Percentiles rank a stretch among this genome's conserved stretches.
Evolutionary conservation across 2,113 vertebrate species (phyloP).

Genomic region (Centropus unirufus): DNA sequence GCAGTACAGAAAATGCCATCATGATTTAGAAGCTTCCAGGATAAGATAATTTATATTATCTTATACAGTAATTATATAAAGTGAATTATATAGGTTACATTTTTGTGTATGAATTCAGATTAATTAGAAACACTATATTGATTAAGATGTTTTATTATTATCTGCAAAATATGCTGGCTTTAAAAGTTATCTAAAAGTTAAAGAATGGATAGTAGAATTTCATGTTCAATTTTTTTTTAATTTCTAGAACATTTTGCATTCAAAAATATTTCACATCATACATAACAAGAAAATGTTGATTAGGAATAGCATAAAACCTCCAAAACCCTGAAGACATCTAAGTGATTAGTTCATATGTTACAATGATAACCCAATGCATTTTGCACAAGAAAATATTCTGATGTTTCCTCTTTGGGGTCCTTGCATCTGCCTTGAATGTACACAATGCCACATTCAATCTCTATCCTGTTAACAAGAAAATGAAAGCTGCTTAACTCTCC

Average conservation of each 20-base stretch:
- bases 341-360: background rate
- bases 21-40: conserved; percentile 35
- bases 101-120: background rate
- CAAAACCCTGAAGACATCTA: background rate
- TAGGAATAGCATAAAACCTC: background rate
- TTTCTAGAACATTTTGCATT: background rate
- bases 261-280: background rate
- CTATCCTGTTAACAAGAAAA: background rate
- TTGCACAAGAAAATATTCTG: background rate
- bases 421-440: background rate
- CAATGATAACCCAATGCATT: background rate
- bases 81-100: background rate
- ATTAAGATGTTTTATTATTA: background rate
- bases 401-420: background rate
- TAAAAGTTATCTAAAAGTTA: background rate
- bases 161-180: background rate
- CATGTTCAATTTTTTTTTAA: background rate
- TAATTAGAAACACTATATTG: background rate
- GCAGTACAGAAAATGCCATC: conserved; percentile 18
- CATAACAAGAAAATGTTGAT: background rate
- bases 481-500: background rate
- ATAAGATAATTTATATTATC: background rate
- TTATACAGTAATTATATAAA: background rate
- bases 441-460: background rate
- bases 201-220: background rate